Evolutionary conservation across 2,888 invertebrate species (phyloP), one percentile per base, ranked within the genome.

Genomic region (Eupithecia dodoneata): DNA sequence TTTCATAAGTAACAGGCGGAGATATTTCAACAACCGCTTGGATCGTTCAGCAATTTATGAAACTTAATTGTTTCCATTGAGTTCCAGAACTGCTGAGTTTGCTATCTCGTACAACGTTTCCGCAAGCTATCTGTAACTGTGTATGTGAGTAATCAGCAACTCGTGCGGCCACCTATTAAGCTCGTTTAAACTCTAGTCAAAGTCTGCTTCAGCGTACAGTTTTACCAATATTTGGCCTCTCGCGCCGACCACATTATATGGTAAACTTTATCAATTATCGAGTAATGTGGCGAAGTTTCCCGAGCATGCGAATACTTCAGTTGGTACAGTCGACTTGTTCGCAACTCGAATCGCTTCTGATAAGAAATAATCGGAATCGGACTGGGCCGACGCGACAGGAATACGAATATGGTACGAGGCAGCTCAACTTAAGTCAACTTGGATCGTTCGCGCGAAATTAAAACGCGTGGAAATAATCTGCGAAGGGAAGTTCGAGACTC

Each of bases 181-280:
- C 87, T 83, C 84, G 85, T 86, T 87, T 84, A 85, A 82, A 86
- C 86, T 87, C 81, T 30, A 88, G 85, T 85, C 85, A 84, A 84
- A 85, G 82, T 77, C 78, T 84, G 85, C 85, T 83, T 84, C 79
- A 72, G 84, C 82, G 84, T 87, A 85, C 87, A 90, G 90, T 92
- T 91, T 90, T 88, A 88, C 90, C 89, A 89, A 91, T 90, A 90
- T 92, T 90, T 90, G 88, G 87, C 85, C 77, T 87, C 84, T 85
- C 86, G 77, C 73, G 74, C 73, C 79, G 76, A 83, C 86, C 86
- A 84, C 87, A 85, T 88, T 87, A 88, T 87, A 87, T 89, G 87
- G 85, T 87, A 85, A 90, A 90, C 89, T 91, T 91, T 93, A 92
- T 93, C 93, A 94, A 94, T 94, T 94, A 94, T 92, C 91, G 90